Evolutionary conservation across 2,888 invertebrate species (phyloP), one percentile per base, ranked within the genome.

Genomic region (Cosmia trapezina): DNA sequence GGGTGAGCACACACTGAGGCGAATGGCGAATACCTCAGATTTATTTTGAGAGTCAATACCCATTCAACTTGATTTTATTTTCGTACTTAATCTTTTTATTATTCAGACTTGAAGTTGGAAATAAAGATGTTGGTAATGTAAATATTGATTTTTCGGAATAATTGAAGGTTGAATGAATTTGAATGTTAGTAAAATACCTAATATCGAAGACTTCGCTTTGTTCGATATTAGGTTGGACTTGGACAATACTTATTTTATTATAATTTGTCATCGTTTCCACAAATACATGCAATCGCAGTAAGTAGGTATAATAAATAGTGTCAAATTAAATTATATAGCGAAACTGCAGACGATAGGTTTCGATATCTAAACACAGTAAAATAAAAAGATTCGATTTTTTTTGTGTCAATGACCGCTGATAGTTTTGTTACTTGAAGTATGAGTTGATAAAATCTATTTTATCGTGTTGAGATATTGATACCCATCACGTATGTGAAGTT

Each of bases 1-100:
- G 61, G 83, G 69, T 80, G 11, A 62, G 43, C 59, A 51, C 70
- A 62, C 74, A 78, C 68, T 33, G n/a, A 51, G 11, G 33, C 41
- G 57, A 49, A 70, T 54, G 11, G 33, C 41, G 57, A 49, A 70
- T 54, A 54, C 57, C 57, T 5, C 12, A n/a, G 11, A 14, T 53
- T 65, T 47, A 41, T 47, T 49, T 41, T 41, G 1, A 43, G 11
- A 43, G 33, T n/a, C 14, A 22, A 54, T 12, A 63, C 28, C 47
- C 14, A 37, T 71, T 43, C 22, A 37, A 22, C 9, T 49, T 12
- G n/a, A 22, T 28, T 54, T 49, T 56, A 51, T 61, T 66, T 17
- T 45, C 12, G 1, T 41, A 33, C 2, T 2, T 47, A 60, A 73
- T 51, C 8, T 22, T 51, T 51, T 51, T 49, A 45, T 51, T 28